Conservation (phyloP, 2,888 invertebrate species). For the Amiota mariae region DNA sequence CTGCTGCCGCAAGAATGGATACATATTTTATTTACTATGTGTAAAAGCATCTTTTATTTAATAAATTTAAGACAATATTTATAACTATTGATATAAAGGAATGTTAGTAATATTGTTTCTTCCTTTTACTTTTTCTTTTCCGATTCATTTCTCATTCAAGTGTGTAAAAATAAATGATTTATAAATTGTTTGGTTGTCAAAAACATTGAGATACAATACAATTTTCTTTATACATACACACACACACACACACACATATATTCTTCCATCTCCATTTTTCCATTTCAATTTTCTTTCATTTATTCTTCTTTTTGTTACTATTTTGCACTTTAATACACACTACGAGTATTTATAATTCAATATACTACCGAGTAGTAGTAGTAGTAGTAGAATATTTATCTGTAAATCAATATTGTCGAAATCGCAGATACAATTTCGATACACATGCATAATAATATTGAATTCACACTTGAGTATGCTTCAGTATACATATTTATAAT, state of each 20-base stretch:
- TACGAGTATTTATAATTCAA: conserved; percentile 4
- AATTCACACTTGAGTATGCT: conserved; percentile 16
- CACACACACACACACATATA: conserved; percentile 31
- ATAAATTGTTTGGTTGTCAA: conserved; percentile 46
- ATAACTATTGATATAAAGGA: too few species aligned
- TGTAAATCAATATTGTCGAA: neutral
- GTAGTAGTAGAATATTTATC: conserved; percentile 6
- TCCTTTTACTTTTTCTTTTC: neutral
- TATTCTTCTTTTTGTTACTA: too few species aligned
- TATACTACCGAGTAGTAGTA: conserved; percentile 3
- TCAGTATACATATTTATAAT: neutral
- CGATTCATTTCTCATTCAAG: neutral
- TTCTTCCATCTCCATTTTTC: too few species aligned
- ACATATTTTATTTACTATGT: too few species aligned
- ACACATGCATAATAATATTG: conserved; percentile 29
- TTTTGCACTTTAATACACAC: too few species aligned
- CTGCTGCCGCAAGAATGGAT: too few species aligned
- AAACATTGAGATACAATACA: conserved; percentile 31
- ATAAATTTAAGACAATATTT: too few species aligned
- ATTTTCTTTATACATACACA: conserved; percentile 38
- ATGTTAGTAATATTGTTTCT: neutral
- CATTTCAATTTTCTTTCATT: conserved; percentile 46
- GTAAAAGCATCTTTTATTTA: too few species aligned
- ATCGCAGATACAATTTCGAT: conserved; percentile 31
- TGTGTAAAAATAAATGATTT: conserved; percentile 41